Conservation (phyloP, 2,888 invertebrate species). For the Dilophus febrilis region DNA sequence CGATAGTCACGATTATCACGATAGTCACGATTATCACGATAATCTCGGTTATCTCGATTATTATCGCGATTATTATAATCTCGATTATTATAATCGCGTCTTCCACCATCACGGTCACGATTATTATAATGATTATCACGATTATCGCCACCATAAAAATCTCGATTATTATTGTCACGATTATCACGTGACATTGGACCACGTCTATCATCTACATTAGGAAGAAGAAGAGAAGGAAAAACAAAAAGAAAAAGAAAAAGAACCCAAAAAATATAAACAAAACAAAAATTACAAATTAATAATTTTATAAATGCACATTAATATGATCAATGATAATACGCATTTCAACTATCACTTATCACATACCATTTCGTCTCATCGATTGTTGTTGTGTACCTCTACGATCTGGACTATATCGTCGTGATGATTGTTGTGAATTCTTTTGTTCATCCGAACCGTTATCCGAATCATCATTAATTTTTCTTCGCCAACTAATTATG, state of each 20-base stretch:
- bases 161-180: constrained; percentile 12
- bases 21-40: constrained; percentile 11
- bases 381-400: background rate
- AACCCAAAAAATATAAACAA: too few relatives aligned
- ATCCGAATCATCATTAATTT: constrained; percentile 15
- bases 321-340: too few relatives aligned
- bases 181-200: too few relatives aligned
- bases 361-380: constrained; percentile 6
- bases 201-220: too few relatives aligned
- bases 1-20: constrained; percentile 9
- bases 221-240: too few relatives aligned
- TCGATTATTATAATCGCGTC: constrained; percentile 10
- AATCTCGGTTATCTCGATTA: constrained; percentile 15
- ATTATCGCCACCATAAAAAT: constrained; percentile 14
- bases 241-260: too few relatives aligned
- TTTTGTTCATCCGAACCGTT: constrained; percentile 5
- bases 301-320: too few relatives aligned
- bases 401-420: constrained; percentile 3
- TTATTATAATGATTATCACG: constrained; percentile 3
- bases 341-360: too few relatives aligned
- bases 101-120: constrained; percentile 13
- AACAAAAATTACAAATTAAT: too few relatives aligned
- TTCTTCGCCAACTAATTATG: constrained; percentile 23
- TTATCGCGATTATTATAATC: constrained; percentile 15
- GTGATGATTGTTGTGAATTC: background rate